Conservation (phyloP, 2,888 invertebrate species). For the Cataglyphis livida region DNA sequence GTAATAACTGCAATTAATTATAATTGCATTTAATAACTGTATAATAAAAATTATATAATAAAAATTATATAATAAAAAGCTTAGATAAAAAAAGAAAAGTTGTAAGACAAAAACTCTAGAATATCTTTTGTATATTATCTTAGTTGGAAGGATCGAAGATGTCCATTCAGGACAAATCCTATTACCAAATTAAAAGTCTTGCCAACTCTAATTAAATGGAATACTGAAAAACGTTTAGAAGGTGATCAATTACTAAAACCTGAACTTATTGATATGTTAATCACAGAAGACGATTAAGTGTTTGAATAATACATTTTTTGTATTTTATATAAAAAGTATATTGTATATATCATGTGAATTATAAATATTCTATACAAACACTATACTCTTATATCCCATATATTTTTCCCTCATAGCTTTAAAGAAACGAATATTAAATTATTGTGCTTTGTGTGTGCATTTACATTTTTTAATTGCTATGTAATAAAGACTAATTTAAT, state of each 20-base stretch:
- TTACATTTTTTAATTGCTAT: neutral
- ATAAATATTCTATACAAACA: slow-evolving; percentile 39
- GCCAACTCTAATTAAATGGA: slow-evolving; percentile 94
- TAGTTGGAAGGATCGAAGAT: slow-evolving; percentile 94
- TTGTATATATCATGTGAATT: slow-evolving; percentile 36
- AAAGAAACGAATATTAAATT: slow-evolving; percentile 6
- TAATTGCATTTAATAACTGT: no score
- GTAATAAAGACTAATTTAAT: neutral
- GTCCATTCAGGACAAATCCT: slow-evolving; percentile 93
- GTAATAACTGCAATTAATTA: neutral
- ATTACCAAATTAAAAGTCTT: slow-evolving; percentile 91
- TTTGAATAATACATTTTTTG: slow-evolving; percentile 29
- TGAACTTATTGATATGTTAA: slow-evolving; percentile 92
- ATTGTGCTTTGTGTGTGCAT: neutral
- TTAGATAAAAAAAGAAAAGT: neutral
- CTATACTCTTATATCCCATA: neutral
- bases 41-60: neutral
- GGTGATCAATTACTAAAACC: slow-evolving; percentile 92
- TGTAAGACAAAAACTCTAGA: neutral
- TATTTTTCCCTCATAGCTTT: slow-evolving; percentile 29
- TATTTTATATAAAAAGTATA: slow-evolving; percentile 33
- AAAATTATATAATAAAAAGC: neutral
- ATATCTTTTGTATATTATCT: slow-evolving; percentile 26
- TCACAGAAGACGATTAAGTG: slow-evolving; percentile 88
- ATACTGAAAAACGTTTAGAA: slow-evolving; percentile 91